phyloP scores from a whole-genome alignment of 2,113 vertebrate genomes.

The Brachirus orientalis region DNA sequence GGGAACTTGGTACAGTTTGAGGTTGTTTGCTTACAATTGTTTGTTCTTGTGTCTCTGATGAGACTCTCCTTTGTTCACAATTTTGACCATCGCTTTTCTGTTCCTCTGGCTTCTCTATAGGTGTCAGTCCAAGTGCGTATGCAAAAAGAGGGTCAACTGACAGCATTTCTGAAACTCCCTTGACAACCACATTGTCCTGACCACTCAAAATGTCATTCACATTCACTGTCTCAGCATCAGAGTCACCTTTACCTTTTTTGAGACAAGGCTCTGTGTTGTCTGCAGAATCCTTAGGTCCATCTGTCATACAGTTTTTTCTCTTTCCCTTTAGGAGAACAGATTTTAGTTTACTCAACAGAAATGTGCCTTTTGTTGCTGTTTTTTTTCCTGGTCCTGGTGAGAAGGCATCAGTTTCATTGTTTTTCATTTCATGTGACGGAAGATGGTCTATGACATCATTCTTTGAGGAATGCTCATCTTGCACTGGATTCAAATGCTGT shows the following conservation, averaged over 20 bases:
- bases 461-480: background rate
- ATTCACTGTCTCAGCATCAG: background rate
- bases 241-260: constrained; percentile 55
- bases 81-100: constrained; percentile 13
- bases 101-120: constrained; percentile 33
- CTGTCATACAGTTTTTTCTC: constrained; percentile 22
- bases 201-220: background rate
- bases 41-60: constrained; percentile 23
- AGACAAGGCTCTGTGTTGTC: constrained; percentile 24
- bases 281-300: constrained; percentile 5
- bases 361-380: constrained; percentile 30
- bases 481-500: constrained; percentile 15
- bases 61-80: constrained; percentile 13
- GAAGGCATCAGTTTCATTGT: constrained; percentile 5
- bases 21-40: constrained; percentile 13
- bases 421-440: constrained; percentile 13
- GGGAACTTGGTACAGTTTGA: constrained; percentile 35
- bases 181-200: background rate
- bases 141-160: constrained; percentile 66
- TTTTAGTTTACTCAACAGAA: constrained; percentile 69
- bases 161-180: constrained; percentile 20
- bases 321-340: constrained; percentile 69
- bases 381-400: constrained; percentile 32
- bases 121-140: constrained; percentile 61
- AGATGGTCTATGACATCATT: constrained; percentile 4